A percentile compares a stretch with the other conserved stretches of the same genome.
Evolutionary conservation across 2,797 vertebrate species (phyloP).

Genomic region (Caiman crocodilus): DNA sequence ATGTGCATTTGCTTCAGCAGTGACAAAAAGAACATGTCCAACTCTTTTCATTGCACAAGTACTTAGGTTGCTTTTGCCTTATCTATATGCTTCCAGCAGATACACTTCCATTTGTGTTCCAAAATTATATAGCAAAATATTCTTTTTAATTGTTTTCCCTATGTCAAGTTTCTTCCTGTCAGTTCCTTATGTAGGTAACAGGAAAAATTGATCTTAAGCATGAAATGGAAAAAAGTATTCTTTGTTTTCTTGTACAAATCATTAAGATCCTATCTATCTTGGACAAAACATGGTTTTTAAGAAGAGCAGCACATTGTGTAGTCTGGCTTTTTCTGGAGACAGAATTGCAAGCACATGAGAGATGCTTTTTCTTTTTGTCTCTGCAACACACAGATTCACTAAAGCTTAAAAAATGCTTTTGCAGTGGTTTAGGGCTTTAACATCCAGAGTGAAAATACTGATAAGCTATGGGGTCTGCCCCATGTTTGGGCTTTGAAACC

Average conservation of each 20-base stretch:
- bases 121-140: conserved; percentile 14
- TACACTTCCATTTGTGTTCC: background rate
- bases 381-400: background rate
- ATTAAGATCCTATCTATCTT: background rate
- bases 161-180: background rate
- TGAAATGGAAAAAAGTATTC: background rate
- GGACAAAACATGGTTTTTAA: background rate
- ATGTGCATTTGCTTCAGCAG: background rate
- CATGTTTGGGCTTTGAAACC: background rate
- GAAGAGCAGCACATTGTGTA: background rate
- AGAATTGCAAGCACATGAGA: background rate
- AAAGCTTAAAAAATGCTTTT: background rate
- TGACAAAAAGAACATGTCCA: background rate
- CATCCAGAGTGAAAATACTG: background rate
- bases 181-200: background rate
- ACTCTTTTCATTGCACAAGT: background rate
- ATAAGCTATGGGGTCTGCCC: conserved; percentile 11
- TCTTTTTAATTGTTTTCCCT: conserved; percentile 40
- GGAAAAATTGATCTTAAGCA: background rate
- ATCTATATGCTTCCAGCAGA: background rate
- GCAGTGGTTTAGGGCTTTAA: background rate
- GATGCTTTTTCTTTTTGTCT: background rate
- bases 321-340: background rate
- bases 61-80: background rate
- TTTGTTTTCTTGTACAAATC: background rate